Evolutionary conservation across 2,113 vertebrate species (phyloP), one percentile per base, ranked within the genome.

Genomic region (Fukomys damarensis): DNA sequence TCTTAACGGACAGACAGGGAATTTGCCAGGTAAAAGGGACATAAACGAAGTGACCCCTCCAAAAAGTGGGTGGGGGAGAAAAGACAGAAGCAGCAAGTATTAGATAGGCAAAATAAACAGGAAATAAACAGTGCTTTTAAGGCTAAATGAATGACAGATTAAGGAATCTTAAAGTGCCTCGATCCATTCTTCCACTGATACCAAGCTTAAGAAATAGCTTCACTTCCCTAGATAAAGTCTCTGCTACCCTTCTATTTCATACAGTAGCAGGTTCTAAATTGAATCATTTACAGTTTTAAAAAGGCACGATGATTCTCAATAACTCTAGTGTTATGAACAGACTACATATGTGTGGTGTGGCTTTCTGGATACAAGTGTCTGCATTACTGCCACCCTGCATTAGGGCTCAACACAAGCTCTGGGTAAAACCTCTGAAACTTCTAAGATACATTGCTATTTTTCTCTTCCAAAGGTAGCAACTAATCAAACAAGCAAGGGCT

Each of bases 81-180:
- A 8, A 16, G 79, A 65, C 13, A 30, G 38, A 83, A 83, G n/a
- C n/a, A 87, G 35, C 24, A 41, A 77, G 7, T 86, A 70, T 70
- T 81, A 94, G 38, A 85, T 86, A 24, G 26, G 54, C 30, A 93
- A 94, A 49, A 30, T n/a, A 77, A 89, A 96, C 41, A 89, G 5
- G 65, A 80, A 84, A 87, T 43, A 90, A 43, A 72, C 13, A 68
- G 19, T 58, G 52, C n/a, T 68, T 77, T 92, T 80, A 70, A 22
- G 87, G 58, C 28, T 84, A 49, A 65, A 28, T 28, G 58, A 74
- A 92, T 32, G 81, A 89, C 52, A 72, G 74, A 95, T 43, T 83
- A 49, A 49, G 68, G 84, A 56, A 89, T 59, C 19, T 86, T 91
- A 38, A 90, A 89, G 72, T 20, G 32, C 32, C 63, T 49, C 56